phyloP scores from a whole-genome alignment of 23 tunicate species.

The Halocynthia aurantium region DNA sequence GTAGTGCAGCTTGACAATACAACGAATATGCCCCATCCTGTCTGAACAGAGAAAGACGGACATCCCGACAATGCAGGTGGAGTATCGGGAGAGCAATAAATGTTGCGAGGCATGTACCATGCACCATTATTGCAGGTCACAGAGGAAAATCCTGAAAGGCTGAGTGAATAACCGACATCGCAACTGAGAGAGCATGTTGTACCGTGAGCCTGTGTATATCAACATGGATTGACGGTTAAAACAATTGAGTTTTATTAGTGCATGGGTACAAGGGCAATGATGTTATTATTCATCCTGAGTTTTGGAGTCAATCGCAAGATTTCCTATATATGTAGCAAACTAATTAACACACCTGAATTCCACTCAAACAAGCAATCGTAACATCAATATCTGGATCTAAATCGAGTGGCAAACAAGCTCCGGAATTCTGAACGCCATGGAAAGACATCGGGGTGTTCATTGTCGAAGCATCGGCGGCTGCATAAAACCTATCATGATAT shows the following conservation, averaged over 20 bases:
- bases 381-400: too few species aligned
- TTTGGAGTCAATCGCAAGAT: too few species aligned
- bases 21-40: background rate
- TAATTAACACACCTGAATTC: too few species aligned
- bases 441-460: too few species aligned
- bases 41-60: background rate
- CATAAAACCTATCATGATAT: too few species aligned
- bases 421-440: too few species aligned
- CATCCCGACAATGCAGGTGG: background rate
- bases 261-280: background rate
- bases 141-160: background rate
- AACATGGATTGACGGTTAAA: too few species aligned
- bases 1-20: background rate
- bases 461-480: too few species aligned
- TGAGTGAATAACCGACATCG: slow-evolving; percentile 6
- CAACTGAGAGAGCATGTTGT: slow-evolving; percentile 3
- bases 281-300: background rate
- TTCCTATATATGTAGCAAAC: too few species aligned
- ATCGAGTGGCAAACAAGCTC: too few species aligned
- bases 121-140: slow-evolving; percentile 6
- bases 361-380: too few species aligned
- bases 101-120: background rate
- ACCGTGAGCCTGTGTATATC: background rate
- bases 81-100: background rate
- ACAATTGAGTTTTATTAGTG: background rate